Conservation (phyloP, 2,797 vertebrate species). For the Atherinosoma microstoma region DNA sequence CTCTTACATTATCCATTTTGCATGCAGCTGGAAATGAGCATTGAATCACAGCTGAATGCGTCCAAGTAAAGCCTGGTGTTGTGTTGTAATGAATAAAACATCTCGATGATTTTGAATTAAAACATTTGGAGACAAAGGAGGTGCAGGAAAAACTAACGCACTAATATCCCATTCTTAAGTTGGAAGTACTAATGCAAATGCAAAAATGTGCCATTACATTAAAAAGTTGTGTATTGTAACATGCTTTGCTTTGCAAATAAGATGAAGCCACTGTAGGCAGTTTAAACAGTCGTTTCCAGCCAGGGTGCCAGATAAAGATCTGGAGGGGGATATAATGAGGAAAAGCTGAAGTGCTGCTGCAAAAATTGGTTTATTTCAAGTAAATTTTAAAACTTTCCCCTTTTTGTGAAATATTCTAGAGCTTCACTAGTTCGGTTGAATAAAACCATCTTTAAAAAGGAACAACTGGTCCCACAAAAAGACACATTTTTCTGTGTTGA, state of each 20-base stretch:
- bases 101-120: neutral
- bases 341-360: no score
- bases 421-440: no score
- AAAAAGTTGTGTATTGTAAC: neutral
- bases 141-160: conserved; percentile 1
- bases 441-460: no score
- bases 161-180: neutral
- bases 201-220: neutral
- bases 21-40: conserved; percentile 55
- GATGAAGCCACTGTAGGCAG: neutral
- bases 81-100: conserved; percentile 23
- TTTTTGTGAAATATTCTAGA: no score
- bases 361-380: no score
- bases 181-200: neutral
- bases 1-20: conserved; percentile 67
- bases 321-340: neutral
- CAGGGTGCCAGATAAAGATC: neutral
- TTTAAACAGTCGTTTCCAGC: neutral
- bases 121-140: conserved; percentile 24
- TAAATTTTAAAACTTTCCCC: no score
- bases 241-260: neutral
- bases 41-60: conserved; percentile 48
- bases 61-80: conserved; percentile 12
- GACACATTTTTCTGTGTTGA: neutral
- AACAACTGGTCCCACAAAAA: neutral